These are phyloP conservation scores for Ptiloglossa arizonensis DNA, from an alignment of 1,140 invertebrate species.

Conservation along the genomic window DNA sequence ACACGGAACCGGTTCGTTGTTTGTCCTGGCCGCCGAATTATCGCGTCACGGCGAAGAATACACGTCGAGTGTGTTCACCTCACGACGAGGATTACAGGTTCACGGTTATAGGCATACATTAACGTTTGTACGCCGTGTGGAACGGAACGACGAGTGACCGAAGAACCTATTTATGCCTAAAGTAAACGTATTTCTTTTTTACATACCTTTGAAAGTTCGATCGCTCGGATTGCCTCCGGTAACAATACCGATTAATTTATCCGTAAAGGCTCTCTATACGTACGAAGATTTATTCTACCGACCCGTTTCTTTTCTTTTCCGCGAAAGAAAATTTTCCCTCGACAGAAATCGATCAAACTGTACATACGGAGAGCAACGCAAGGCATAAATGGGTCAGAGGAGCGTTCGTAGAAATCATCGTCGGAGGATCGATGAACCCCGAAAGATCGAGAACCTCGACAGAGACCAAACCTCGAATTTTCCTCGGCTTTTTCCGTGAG, in stretches of 20 bases:
- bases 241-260: too few species aligned
- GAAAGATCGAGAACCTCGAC: not conserved
- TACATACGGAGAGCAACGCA: too few species aligned
- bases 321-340: too few species aligned
- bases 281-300: too few species aligned
- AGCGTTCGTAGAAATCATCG: not conserved
- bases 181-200: too few species aligned
- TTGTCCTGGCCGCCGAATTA: slow-evolving; percentile 9
- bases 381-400: too few species aligned
- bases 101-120: not conserved
- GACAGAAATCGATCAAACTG: too few species aligned
- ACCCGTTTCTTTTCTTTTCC: too few species aligned
- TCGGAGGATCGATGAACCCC: not conserved
- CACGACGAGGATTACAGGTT: not conserved
- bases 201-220: too few species aligned
- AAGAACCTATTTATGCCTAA: too few species aligned
- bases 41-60: not conserved
- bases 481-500: slow-evolving; percentile 25
- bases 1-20: not conserved
- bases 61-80: slow-evolving; percentile 5
- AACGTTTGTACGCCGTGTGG: not conserved
- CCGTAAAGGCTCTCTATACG: too few species aligned
- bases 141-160: not conserved
- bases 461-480: slow-evolving; percentile 23
- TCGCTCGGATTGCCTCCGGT: too few species aligned